A percentile compares a stretch with the other conserved stretches of the same genome.
Evolutionary conservation across 2,797 vertebrate genomes (phyloP).

Genomic region (Periophthalmus magnuspinnatus): DNA sequence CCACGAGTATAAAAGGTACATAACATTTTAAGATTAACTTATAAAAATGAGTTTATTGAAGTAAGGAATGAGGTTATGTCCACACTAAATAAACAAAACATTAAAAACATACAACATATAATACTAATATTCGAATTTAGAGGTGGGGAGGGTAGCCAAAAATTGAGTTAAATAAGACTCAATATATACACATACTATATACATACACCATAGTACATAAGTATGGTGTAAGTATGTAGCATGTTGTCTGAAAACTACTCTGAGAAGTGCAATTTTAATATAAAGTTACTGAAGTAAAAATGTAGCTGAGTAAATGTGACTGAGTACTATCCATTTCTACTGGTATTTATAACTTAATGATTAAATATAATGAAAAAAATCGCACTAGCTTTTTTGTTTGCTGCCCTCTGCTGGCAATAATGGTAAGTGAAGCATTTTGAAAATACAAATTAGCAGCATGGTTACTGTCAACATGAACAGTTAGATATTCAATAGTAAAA

Average conservation of each 20-base stretch:
- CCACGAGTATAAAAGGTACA: neutral
- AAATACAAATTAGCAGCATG: slow-evolving; percentile 1
- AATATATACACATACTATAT: too few relatives aligned
- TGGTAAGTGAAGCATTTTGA: neutral
- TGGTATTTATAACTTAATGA: too few relatives aligned
- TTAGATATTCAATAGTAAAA: neutral
- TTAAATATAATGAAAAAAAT: neutral
- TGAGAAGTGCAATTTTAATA: too few relatives aligned
- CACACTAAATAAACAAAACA: neutral
- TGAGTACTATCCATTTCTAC: too few relatives aligned
- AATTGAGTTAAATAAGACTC: too few relatives aligned
- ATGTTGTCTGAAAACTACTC: too few relatives aligned
- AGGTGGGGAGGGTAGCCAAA: neutral
- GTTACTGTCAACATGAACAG: neutral
- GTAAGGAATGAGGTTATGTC: neutral
- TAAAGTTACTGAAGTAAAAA: too few relatives aligned
- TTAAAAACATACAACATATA: neutral
- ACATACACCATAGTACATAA: too few relatives aligned
- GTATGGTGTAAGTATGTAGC: too few relatives aligned
- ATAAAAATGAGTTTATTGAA: neutral
- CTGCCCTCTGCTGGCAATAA: neutral
- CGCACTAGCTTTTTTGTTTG: neutral
- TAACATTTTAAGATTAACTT: neutral
- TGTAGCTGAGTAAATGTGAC: too few relatives aligned
- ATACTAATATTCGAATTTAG: neutral